Evolutionary conservation across 2,888 invertebrate genomes (phyloP).

Genomic region (Operophtera brumata): DNA sequence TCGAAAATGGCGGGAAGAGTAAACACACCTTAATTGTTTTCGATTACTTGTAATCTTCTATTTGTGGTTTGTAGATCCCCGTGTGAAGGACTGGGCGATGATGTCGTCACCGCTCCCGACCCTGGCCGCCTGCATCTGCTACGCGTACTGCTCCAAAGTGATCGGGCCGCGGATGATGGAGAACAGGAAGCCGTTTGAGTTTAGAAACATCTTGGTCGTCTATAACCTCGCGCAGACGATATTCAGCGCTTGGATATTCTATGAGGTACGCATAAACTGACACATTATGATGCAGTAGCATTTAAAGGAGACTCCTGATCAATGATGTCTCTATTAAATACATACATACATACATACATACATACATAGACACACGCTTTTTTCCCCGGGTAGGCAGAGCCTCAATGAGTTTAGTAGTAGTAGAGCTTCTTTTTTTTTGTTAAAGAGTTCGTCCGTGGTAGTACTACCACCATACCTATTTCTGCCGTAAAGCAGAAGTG

Average conservation of each 20-base stretch:
- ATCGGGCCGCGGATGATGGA: slow-evolving; percentile 94
- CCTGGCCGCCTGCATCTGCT: slow-evolving; percentile 88
- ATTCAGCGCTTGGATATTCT: slow-evolving; percentile 95
- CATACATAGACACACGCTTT: too few relatives aligned
- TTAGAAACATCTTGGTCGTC: slow-evolving; percentile 88
- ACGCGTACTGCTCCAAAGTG: slow-evolving; percentile 90
- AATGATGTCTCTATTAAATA: too few relatives aligned
- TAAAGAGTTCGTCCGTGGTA: too few relatives aligned
- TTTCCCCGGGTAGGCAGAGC: too few relatives aligned
- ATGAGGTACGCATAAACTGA: slow-evolving; percentile 85
- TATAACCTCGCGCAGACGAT: slow-evolving; percentile 95
- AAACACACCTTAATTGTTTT: not conserved
- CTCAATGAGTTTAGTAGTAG: too few relatives aligned
- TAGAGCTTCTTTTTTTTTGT: too few relatives aligned
- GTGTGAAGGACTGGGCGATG: slow-evolving; percentile 93
- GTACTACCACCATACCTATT: too few relatives aligned
- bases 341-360: too few relatives aligned
- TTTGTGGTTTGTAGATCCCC: slow-evolving; percentile 85
- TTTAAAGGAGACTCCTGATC: too few relatives aligned
- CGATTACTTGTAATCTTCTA: not conserved
- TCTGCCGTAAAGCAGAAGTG: too few relatives aligned
- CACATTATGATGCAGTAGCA: not conserved
- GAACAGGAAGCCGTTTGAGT: slow-evolving; percentile 92
- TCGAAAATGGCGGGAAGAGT: too few relatives aligned
- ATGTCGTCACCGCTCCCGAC: slow-evolving; percentile 95